Evolutionary conservation across 2,113 vertebrate species (phyloP).

Genomic region (Anoura caudifer): DNA sequence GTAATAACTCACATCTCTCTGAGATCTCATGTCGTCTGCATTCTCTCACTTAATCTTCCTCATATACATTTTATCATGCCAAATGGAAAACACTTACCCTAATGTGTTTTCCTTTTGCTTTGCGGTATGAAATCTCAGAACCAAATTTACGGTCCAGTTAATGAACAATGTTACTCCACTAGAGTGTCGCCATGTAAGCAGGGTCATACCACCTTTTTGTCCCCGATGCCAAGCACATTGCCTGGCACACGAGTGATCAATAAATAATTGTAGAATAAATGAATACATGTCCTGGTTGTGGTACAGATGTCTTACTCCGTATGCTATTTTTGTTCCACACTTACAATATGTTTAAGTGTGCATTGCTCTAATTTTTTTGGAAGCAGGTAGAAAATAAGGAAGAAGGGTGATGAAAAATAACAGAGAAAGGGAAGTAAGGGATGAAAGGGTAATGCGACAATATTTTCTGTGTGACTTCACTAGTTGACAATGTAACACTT

Average conservation of each 20-base stretch:
- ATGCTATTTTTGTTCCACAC: neutral
- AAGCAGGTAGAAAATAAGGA: neutral
- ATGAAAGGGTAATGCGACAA: neutral
- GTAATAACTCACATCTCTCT: neutral
- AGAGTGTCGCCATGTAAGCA: neutral
- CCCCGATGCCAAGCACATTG: neutral
- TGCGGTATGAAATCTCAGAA: conserved; percentile 22
- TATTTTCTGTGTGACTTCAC: neutral
- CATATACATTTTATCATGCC: neutral
- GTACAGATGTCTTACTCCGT: neutral
- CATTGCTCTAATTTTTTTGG: neutral
- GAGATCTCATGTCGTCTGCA: neutral
- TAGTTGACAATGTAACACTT: neutral
- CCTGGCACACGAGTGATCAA: neutral
- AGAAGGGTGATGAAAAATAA: neutral
- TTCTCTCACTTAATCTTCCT: neutral
- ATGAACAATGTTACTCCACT: neutral
- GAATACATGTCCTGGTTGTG: neutral
- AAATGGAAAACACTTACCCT: neutral
- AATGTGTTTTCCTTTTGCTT: neutral
- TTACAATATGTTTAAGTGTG: neutral
- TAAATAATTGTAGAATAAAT: conserved; percentile 4
- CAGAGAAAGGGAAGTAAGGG: neutral
- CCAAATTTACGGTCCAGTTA: neutral
- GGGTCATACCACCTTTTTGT: neutral